A percentile compares a stretch with the other conserved stretches of the same genome.
phyloP scores from a whole-genome alignment of 2,113 vertebrate genomes.

The Centropus bengalensis region DNA sequence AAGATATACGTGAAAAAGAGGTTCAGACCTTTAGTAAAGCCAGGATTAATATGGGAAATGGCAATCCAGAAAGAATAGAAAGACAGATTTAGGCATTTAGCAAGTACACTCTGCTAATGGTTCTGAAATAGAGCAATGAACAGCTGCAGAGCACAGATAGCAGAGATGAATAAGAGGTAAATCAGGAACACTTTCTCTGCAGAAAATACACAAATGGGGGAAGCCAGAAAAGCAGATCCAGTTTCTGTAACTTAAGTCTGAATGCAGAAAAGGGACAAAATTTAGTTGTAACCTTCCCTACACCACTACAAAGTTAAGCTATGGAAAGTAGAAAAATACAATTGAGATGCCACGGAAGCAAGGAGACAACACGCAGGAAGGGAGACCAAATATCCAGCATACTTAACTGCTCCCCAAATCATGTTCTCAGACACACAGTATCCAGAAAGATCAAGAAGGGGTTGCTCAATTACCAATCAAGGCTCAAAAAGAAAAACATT shows the following conservation, averaged over 20 bases:
- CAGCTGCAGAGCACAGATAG: slow-evolving; percentile 40
- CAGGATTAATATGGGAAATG: neutral
- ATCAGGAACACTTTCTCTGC: neutral
- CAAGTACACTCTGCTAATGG: neutral
- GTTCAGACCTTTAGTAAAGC: neutral
- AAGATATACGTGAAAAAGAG: neutral
- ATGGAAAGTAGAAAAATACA: neutral
- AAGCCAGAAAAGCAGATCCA: neutral
- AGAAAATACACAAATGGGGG: neutral
- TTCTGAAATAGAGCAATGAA: neutral
- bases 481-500: neutral
- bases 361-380: neutral
- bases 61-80: neutral
- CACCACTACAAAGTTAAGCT: neutral
- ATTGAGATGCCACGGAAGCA: neutral
- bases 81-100: neutral
- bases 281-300: neutral
- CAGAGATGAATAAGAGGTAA: neutral
- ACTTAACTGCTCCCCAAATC: neutral
- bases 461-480: neutral
- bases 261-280: neutral
- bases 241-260: neutral
- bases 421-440: neutral
- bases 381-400: neutral
- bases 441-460: neutral